Percentiles rank a stretch among this genome's conserved stretches.
Evolutionary conservation across 1,140 invertebrate genomes (phyloP).

Genomic region (Grapholita molesta): DNA sequence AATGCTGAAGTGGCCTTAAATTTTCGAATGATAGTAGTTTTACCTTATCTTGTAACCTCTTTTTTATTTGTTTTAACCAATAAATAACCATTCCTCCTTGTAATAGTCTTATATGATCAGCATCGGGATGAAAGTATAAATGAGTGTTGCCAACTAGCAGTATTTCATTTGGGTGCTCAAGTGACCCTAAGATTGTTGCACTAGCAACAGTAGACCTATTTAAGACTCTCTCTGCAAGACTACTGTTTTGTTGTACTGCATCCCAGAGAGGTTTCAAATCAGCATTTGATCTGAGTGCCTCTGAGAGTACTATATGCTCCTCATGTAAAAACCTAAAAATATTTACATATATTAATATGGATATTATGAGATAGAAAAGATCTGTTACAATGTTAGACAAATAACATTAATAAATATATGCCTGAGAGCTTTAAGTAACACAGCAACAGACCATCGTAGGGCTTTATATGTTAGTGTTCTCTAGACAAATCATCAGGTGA

Average conservation of each 20-base stretch:
- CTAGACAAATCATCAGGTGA: too few species aligned
- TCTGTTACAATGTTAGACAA: too few species aligned
- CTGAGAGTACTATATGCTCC: conserved; percentile 76
- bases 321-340: conserved; percentile 48
- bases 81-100: conserved; percentile 83
- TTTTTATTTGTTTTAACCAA: conserved; percentile 76
- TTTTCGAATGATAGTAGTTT: conserved; percentile 20
- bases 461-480: too few species aligned
- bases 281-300: conserved; percentile 77
- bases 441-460: too few species aligned
- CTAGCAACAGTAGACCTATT: conserved; percentile 82
- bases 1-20: not conserved
- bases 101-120: conserved; percentile 91
- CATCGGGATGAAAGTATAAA: conserved; percentile 94
- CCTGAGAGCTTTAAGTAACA: too few species aligned
- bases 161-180: conserved; percentile 79
- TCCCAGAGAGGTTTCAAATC: conserved; percentile 80
- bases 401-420: too few species aligned
- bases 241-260: conserved; percentile 79
- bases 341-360: not conserved
- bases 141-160: conserved; percentile 93
- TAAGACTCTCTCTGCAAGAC: conserved; percentile 80
- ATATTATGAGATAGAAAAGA: too few species aligned
- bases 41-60: conserved; percentile 71
- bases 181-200: conserved; percentile 81